Evolutionary conservation across 2,888 invertebrate genomes (phyloP).

Genomic region (Mylabris sibirica): DNA sequence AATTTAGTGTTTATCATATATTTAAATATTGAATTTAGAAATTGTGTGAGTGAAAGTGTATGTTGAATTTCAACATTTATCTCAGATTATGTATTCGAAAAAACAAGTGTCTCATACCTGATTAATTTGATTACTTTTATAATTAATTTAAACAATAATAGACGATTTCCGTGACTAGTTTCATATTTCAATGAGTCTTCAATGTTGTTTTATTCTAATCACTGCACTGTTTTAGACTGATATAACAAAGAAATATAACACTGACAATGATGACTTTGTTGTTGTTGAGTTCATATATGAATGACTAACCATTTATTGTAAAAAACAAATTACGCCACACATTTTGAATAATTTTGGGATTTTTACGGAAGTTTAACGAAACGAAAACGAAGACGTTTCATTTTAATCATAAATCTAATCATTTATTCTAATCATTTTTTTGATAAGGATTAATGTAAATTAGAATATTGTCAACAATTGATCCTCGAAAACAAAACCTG

Average conservation of each 20-base stretch:
- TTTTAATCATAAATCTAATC: neutral
- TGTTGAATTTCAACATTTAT: too few species aligned
- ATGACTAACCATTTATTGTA: slow-evolving; percentile 20
- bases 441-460: neutral
- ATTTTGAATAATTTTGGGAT: slow-evolving; percentile 21
- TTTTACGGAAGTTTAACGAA: slow-evolving; percentile 11
- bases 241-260: slow-evolving; percentile 30
- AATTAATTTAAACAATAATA: neutral
- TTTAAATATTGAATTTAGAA: too few species aligned
- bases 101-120: too few species aligned
- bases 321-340: slow-evolving; percentile 13
- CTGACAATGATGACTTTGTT: slow-evolving; percentile 22
- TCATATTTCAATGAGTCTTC: slow-evolving; percentile 15
- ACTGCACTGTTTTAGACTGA: slow-evolving; percentile 11
- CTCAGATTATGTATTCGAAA: too few species aligned
- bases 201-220: neutral
- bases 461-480: neutral
- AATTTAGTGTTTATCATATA: too few species aligned
- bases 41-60: too few species aligned
- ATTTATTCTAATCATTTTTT: neutral
- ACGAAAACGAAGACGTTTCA: neutral
- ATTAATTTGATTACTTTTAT: too few species aligned
- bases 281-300: slow-evolving; percentile 2
- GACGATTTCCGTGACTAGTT: neutral
- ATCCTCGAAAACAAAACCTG: neutral